Conservation (phyloP, 2,113 vertebrate genomes). For the Stegostoma tigrinum region DNA sequence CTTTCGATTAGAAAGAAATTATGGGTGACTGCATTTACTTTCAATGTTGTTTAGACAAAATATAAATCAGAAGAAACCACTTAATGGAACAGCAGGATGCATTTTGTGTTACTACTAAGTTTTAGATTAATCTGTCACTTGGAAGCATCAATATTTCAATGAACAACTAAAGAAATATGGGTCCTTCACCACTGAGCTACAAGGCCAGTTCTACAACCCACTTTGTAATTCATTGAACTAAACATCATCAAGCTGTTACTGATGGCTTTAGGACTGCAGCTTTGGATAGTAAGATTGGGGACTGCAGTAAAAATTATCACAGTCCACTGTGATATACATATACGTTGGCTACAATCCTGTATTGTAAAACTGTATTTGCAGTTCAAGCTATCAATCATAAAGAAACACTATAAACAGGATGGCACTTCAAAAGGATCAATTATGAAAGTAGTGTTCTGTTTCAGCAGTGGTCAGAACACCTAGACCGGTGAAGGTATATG, state of each 20-base stretch:
- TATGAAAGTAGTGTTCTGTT: not conserved
- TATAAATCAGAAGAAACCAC: not conserved
- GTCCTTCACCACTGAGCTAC: not conserved
- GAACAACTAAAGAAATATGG: not conserved
- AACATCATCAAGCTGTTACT: not conserved
- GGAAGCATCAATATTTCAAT: not conserved
- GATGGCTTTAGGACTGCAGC: not conserved
- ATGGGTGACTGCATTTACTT: not conserved
- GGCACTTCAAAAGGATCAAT: not conserved
- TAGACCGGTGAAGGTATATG: not conserved
- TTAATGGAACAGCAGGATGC: not conserved
- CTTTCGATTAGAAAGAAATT: not conserved
- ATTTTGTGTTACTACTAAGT: not conserved
- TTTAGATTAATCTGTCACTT: not conserved
- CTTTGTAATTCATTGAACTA: not conserved
- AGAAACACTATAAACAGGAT: not conserved
- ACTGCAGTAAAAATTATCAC: conserved; percentile 50
- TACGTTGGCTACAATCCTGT: conserved; percentile 68
- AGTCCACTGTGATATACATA: conserved; percentile 80
- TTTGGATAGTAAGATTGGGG: not conserved
- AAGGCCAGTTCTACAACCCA: not conserved
- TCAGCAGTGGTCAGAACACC: not conserved
- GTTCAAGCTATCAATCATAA: conserved; percentile 68
- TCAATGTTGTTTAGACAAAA: not conserved
- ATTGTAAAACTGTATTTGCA: conserved; percentile 75